Evolutionary conservation across 2,797 vertebrate species (phyloP), one percentile per base, ranked within the genome.

Genomic region (Eulemur coronatus): DNA sequence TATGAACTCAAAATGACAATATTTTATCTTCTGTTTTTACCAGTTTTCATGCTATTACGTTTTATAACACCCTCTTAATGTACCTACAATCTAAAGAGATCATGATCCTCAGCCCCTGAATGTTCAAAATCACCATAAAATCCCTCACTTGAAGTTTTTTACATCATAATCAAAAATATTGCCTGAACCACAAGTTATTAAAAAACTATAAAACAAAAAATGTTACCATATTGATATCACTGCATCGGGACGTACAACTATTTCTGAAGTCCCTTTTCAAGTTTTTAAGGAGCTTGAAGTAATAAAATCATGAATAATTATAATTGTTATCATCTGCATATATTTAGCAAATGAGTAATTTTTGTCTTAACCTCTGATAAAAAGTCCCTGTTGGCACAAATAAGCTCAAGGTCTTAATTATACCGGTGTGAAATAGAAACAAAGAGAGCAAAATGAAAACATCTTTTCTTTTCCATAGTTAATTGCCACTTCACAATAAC

Each of bases 261-360:
- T 0, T 0, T 84, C 65, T 13, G 48, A 92, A 76, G 15, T 33
- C 7, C 6, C 0, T 57, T 97, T 80, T 48, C 6, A 75, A 14
- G 6, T 80, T 93, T 22, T 1, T 52, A 94, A n/a, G 43, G 7
- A 13, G 30, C 0, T 28, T 80, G 1, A 67, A 33, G 17, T 94
- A 95, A 94, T 52, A 59, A 91, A 96, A 85, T 46, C 24, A 43
- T 65, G 30, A 14, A 72, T 46, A 84, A 79, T 35, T 95, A 94
- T 24, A 41, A 24, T 28, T 96, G 2, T 81, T 93, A 76, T 63
- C 14, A 81, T 46, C 38, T 65, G 24, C 69, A 81, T n/a, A 26
- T 15, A 84, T 80, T 94, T 94, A 97, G 92, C n/a, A 89, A 59
- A 93, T 96, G 89, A 73, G 13, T 30, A 43, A 7, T 84, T 95